These are phyloP conservation scores for Pseudopipra pipra DNA, from an alignment of 2,113 vertebrate species.

Conservation along the genomic window DNA sequence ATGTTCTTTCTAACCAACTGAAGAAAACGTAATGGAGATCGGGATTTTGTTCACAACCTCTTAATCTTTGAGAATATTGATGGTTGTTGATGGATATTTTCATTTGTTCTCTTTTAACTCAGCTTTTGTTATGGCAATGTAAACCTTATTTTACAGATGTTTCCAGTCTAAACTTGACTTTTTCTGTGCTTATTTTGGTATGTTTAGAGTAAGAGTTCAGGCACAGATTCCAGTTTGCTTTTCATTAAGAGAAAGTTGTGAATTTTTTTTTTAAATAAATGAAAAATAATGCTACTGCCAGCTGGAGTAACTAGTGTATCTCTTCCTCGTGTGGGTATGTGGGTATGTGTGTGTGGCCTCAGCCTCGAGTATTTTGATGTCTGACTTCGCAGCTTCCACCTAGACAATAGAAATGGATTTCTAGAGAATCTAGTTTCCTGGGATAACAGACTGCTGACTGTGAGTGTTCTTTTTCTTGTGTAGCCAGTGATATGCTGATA, in stretches of 20 bases:
- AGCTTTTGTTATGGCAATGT: not conserved
- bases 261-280: not conserved
- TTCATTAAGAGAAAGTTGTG: not conserved
- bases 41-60: not conserved
- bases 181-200: not conserved
- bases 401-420: not conserved
- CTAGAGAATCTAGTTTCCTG: not conserved
- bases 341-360: not conserved
- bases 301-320: not conserved
- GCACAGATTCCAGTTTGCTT: not conserved
- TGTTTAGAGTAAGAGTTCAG: not conserved
- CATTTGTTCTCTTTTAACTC: not conserved
- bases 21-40: not conserved
- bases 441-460: not conserved
- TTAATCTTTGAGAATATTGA: not conserved
- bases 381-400: not conserved
- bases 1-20: not conserved
- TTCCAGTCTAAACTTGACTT: not conserved
- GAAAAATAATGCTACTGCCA: not conserved
- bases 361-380: not conserved
- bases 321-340: not conserved
- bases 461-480: rapidly evolving
- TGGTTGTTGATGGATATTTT: not conserved
- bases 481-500: not conserved
- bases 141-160: not conserved